Base-by-base conservation (phyloP, 2,113 vertebrate species). In the Amblyornis subalaris region DNA sequence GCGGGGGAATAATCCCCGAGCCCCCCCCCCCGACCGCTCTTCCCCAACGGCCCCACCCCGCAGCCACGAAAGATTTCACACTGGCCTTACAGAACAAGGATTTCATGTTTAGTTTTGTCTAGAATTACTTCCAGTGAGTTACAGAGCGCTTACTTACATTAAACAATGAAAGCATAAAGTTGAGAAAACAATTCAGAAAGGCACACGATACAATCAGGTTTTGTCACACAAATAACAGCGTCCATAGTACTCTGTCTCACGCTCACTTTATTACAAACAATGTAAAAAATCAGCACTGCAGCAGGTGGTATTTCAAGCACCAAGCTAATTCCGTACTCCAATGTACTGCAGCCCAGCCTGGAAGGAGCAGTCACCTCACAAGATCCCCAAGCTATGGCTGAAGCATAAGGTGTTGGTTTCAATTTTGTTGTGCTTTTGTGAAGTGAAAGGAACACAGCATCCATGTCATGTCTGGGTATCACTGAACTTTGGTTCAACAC, bases 111-210 rank as follows among this genome's bases (percentile, higher is more conserved):
- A 92, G 94, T 92, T 90, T 73, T 6, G 29, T 71, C 80, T 36
- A 75, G 96, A 89, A 74, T 87, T 60, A 92, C 61, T 78, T 91
- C 61, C 84, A 87, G 0, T 94, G 50, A 75, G 51, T 91, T 95
- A 96, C 94, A 96, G 87, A 96, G 84, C 94, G 67, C 35, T 87
- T 84, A 92, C 35, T 87, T 84, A 92, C 87, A 95, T 87, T 29
- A 6, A 92, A 92, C 94, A 92, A 29, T 10, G 76, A 96, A 65
- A 93, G 93, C 89, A 84, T 74, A 71, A 84, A 95, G 58, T 36
- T 11, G 53, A 86, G 65, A 71, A 87, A 87, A 92, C 93, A 85
- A 51, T 84, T 86, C 21, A 11, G 60, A 88, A 96, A 95, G 94
- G 94, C 92, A 86, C 85, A 92, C 79, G 4, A 86, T 95, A 95